These are phyloP conservation scores for Raja brachyura DNA, from an alignment of 2,113 vertebrate genomes.

Conservation along the genomic window DNA sequence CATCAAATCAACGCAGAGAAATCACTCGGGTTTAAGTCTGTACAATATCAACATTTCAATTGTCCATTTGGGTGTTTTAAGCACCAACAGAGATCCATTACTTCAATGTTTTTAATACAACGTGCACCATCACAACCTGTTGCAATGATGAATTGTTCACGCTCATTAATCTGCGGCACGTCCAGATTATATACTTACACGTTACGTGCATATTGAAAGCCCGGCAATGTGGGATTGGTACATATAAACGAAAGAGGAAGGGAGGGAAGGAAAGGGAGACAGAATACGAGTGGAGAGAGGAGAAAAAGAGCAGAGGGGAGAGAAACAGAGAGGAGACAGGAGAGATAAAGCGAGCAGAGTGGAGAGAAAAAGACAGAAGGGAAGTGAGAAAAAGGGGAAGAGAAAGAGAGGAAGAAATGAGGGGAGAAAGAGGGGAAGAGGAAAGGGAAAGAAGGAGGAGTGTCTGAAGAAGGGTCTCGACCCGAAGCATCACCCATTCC, in stretches of 20 bases:
- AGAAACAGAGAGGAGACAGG: no score
- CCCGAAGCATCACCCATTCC: no score
- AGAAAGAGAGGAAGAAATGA: background rate
- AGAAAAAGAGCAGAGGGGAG: background rate
- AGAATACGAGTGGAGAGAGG: no score
- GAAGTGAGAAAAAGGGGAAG: background rate
- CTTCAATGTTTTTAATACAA: background rate
- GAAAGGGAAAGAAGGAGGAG: no score
- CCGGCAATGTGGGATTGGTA: no score
- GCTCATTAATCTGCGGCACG: no score
- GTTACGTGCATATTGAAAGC: background rate
- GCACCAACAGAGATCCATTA: background rate
- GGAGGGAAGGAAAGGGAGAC: background rate
- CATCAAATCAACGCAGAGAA: background rate
- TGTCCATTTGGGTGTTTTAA: background rate
- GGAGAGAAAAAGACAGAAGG: background rate
- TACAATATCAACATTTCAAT: background rate
- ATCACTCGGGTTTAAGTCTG: background rate
- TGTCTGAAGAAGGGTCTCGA: no score
- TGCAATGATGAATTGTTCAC: background rate
- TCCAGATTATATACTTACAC: background rate
- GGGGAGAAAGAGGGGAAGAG: no score
- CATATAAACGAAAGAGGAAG: background rate
- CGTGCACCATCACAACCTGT: background rate
- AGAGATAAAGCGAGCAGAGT: background rate